These are phyloP conservation scores for Ficedula albicollis DNA, from an alignment of 2,797 vertebrate genomes.

Conservation along the genomic window DNA sequence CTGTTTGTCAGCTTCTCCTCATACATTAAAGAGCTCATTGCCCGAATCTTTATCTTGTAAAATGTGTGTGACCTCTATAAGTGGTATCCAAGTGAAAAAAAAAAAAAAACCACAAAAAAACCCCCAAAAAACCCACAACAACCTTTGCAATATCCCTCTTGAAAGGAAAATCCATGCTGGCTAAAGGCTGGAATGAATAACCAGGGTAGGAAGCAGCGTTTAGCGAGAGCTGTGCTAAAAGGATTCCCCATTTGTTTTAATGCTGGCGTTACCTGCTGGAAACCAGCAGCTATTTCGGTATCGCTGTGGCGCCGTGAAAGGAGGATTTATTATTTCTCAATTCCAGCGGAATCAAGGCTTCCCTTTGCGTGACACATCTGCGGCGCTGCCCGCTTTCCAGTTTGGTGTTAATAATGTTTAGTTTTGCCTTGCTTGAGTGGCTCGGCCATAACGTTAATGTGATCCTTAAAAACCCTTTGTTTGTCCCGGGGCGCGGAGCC, in stretches of 20 bases:
- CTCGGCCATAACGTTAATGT: conserved; percentile 16
- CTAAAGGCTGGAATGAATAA: conserved; percentile 29
- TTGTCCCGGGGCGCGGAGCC: background rate
- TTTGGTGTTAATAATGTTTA: conserved; percentile 30
- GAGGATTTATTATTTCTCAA: background rate
- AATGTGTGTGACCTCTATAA: conserved; percentile 38
- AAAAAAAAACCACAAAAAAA: background rate
- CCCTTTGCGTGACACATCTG: background rate
- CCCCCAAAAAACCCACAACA: too few relatives aligned
- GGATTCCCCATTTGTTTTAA: background rate
- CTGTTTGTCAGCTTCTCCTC: conserved; percentile 45
- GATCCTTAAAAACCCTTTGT: conserved; percentile 56
- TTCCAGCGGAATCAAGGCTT: background rate
- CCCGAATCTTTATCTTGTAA: conserved; percentile 39
- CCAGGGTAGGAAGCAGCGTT: background rate
- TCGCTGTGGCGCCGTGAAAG: background rate
- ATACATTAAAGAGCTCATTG: conserved; percentile 59
- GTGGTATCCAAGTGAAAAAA: conserved; percentile 1
- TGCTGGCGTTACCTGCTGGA: background rate
- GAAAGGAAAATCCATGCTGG: conserved; percentile 2
- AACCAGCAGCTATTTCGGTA: background rate
- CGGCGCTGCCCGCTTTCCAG: background rate
- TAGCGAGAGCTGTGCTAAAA: background rate
- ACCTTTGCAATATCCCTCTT: background rate
- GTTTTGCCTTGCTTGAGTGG: conserved; percentile 26